Evolutionary conservation across 2,888 invertebrate species (phyloP).

Genomic region (Syrista parreyssii): DNA sequence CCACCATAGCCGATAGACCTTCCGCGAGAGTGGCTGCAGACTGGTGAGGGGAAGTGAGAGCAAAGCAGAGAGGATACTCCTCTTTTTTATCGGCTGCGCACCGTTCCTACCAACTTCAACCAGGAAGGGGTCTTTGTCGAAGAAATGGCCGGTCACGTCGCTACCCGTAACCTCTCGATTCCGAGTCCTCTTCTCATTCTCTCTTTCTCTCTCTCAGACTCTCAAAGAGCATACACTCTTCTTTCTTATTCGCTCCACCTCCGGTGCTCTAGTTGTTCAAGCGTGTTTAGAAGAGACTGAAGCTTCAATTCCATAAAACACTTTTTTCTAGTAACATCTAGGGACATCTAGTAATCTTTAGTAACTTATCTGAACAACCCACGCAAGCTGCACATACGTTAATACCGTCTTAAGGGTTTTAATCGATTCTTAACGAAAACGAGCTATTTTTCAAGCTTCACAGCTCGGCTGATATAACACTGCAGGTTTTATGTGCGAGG

Average conservation of each 20-base stretch:
- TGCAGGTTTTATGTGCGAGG: neutral
- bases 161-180: constrained; percentile 18
- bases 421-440: neutral
- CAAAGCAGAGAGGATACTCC: constrained; percentile 37
- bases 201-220: constrained; percentile 22
- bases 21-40: constrained; percentile 37
- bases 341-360: neutral
- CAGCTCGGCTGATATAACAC: neutral
- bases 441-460: neutral
- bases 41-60: constrained; percentile 29
- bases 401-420: neutral
- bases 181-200: constrained; percentile 24
- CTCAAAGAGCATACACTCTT: neutral
- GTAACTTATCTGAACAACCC: neutral
- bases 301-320: neutral
- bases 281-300: neutral
- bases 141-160: constrained; percentile 62
- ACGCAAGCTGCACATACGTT: neutral
- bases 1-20: constrained; percentile 29
- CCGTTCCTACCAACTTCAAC: constrained; percentile 55
- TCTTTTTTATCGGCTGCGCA: constrained; percentile 62
- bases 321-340: neutral
- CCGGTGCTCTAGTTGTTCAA: neutral
- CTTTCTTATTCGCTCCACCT: neutral
- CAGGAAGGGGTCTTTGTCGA: constrained; percentile 62